A percentile compares a stretch with the other conserved stretches of the same genome.
Conservation (phyloP, 2,797 vertebrate species). For the Protosalanx chinensis region DNA sequence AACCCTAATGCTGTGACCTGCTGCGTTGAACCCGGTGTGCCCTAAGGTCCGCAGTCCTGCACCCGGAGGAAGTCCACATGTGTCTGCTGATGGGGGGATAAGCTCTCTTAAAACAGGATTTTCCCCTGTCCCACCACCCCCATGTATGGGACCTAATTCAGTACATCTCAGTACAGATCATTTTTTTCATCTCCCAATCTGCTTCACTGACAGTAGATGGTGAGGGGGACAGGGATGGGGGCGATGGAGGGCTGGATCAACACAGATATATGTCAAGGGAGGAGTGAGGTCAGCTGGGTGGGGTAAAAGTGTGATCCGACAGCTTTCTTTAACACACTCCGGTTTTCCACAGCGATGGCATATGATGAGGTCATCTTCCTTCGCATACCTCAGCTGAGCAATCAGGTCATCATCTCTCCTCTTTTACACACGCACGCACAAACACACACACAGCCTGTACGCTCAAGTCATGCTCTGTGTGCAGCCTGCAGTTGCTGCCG, state of each 20-base stretch:
- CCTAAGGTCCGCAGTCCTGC: neutral
- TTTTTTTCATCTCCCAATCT: conserved; percentile 74
- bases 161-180: conserved; percentile 55
- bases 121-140: conserved; percentile 52
- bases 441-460: conserved; percentile 44
- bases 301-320: conserved; percentile 13
- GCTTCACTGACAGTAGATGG: conserved; percentile 51
- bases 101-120: conserved; percentile 60
- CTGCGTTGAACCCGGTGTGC: neutral
- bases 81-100: conserved; percentile 49
- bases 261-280: conserved; percentile 21
- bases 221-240: conserved; percentile 29
- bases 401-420: conserved; percentile 78
- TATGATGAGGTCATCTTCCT: conserved; percentile 47
- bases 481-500: conserved; percentile 73
- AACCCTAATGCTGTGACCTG: neutral
- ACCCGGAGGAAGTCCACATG: conserved; percentile 26
- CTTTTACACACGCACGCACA: conserved; percentile 36
- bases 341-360: too few relatives aligned
- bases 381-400: conserved; percentile 79
- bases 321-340: neutral
- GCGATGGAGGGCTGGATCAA: conserved; percentile 31
- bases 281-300: too few relatives aligned
- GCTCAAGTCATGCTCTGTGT: conserved; percentile 36
- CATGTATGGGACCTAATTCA: conserved; percentile 64